Conservation (phyloP, 2,888 invertebrate species). For the Dicyrtoma fusca region DNA sequence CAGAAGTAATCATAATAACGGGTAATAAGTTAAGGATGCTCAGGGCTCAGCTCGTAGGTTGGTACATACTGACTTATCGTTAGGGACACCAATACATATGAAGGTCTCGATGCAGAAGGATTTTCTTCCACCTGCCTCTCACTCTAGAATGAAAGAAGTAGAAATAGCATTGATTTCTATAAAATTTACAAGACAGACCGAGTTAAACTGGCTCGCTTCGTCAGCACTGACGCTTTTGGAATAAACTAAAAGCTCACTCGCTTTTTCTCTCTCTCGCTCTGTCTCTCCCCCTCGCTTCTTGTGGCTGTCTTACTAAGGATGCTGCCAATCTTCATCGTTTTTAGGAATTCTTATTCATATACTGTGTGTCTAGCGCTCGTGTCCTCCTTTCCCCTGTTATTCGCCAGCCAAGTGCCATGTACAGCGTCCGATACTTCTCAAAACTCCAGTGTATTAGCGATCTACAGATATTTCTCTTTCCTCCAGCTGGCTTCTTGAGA, state of each 20-base stretch:
- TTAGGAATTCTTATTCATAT: background rate
- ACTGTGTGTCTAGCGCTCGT: background rate
- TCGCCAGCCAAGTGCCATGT: too few species aligned
- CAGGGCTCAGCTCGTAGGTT: background rate
- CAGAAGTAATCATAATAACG: too few species aligned
- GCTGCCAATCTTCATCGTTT: background rate
- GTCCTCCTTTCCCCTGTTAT: too few species aligned
- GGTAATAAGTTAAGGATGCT: background rate
- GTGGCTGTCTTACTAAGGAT: background rate
- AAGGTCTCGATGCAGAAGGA: background rate
- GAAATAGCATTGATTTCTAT: constrained; percentile 23
- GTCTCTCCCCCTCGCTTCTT: background rate
- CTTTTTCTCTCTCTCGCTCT: background rate
- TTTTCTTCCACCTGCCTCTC: constrained; percentile 24
- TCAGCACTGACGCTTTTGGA: too few species aligned
- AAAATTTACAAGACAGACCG: constrained; percentile 23
- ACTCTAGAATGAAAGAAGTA: background rate
- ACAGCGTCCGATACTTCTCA: too few species aligned
- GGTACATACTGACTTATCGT: too few species aligned
- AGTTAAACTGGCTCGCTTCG: constrained; percentile 4
- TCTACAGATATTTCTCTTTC: too few species aligned
- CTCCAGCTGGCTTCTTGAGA: too few species aligned
- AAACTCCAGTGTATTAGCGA: too few species aligned
- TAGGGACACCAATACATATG: too few species aligned
- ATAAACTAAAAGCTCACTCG: background rate